A percentile compares a stretch with the other conserved stretches of the same genome.
Conservation (phyloP, 2,113 vertebrate species). For the Brachionichthys hirsutus region DNA sequence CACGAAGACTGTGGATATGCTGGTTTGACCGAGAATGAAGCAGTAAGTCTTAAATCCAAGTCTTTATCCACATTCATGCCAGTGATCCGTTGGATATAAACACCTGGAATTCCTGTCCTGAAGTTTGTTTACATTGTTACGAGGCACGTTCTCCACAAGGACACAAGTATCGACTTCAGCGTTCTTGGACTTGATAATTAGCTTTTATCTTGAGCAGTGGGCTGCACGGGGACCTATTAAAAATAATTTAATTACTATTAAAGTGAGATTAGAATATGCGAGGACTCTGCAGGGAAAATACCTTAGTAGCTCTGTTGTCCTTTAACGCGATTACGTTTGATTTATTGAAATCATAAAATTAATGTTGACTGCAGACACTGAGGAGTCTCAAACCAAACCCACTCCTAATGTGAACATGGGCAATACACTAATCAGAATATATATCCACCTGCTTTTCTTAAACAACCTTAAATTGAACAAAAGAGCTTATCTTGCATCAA, state of each 20-base stretch:
- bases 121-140: slow-evolving; percentile 7
- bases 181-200: slow-evolving; percentile 32
- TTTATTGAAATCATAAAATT: slow-evolving; percentile 25
- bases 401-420: not conserved
- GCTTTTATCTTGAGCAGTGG: slow-evolving; percentile 22
- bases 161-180: slow-evolving; percentile 15
- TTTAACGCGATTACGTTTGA: slow-evolving; percentile 31
- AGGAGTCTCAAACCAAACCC: not conserved
- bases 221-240: slow-evolving; percentile 19
- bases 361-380: slow-evolving; percentile 10
- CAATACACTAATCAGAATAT: not conserved
- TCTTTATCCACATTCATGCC: not conserved
- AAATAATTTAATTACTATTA: slow-evolving; percentile 36
- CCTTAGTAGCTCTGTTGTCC: slow-evolving; percentile 8
- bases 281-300: slow-evolving; percentile 15
- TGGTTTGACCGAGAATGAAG: not conserved
- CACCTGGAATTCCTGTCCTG: not conserved
- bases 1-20: not conserved
- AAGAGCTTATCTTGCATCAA: slow-evolving; percentile 8
- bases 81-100: not conserved
- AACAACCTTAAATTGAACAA: slow-evolving; percentile 7
- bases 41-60: not conserved
- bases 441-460: too few species aligned
- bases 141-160: slow-evolving; percentile 19
- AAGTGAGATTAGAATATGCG: slow-evolving; percentile 20